Percentiles rank a stretch among this genome's conserved stretches.
Evolutionary conservation across 2,888 invertebrate species (phyloP).

Genomic region (Petrolisthes manimaculis): DNA sequence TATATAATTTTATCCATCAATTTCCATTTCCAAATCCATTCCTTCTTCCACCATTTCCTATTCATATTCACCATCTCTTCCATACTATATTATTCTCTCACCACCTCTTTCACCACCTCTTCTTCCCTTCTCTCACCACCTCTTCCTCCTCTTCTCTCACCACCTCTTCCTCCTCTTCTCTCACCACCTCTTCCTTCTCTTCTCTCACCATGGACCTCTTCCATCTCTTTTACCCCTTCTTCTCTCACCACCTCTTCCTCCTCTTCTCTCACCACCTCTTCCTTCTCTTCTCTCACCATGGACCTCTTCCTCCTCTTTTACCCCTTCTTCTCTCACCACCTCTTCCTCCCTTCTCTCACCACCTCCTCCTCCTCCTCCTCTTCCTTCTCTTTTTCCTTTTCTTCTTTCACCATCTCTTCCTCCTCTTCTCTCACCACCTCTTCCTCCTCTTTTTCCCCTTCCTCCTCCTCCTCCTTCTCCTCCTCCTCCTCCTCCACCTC

Average conservation of each 20-base stretch:
- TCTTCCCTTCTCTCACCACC: neutral
- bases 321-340: neutral
- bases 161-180: neutral
- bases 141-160: neutral
- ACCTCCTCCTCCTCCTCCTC: neutral
- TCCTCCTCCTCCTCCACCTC: neutral
- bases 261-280: neutral
- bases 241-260: neutral
- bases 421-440: neutral
- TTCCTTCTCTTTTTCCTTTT: neutral
- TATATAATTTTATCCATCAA: too few species aligned
- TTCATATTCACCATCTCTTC: neutral
- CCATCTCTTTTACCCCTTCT: neutral
- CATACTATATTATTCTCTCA: neutral
- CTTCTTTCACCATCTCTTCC: neutral
- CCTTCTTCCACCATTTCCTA: neutral
- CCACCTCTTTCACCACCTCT: neutral
- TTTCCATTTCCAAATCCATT: neutral
- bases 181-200: neutral
- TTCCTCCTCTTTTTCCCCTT: neutral
- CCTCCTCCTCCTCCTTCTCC: neutral
- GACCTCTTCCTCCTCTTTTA: neutral
- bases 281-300: neutral
- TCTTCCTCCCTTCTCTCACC: slow-evolving; percentile 13
- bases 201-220: neutral